Evolutionary conservation across 2,797 vertebrate species (phyloP).

Genomic region (Helarctos malayanus): DNA sequence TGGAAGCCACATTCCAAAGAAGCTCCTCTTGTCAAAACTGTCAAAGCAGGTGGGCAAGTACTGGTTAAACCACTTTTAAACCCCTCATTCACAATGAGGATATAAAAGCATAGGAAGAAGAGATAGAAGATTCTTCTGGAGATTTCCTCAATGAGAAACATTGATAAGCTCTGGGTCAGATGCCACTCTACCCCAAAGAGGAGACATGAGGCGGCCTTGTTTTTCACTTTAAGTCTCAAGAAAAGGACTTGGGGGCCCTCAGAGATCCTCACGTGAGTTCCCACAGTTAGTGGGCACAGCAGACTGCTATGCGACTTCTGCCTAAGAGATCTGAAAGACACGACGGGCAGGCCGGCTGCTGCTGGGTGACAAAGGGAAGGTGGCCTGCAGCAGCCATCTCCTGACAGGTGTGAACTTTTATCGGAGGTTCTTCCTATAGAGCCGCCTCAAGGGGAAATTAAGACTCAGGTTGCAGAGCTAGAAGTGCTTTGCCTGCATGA

Average conservation of each 20-base stretch:
- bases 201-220: neutral
- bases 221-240: neutral
- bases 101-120: neutral
- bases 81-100: neutral
- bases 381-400: neutral
- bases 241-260: neutral
- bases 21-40: neutral
- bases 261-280: neutral
- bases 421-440: neutral
- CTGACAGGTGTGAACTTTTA: neutral
- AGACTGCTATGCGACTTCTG: neutral
- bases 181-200: neutral
- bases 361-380: accelerated
- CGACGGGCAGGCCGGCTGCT: neutral
- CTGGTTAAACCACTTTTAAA: neutral
- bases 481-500: neutral
- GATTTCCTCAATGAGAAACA: neutral
- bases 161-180: neutral
- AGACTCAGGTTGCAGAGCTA: neutral
- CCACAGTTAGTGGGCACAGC: too few species aligned
- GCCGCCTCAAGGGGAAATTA: neutral
- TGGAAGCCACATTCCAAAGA: neutral
- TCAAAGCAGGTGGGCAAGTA: neutral
- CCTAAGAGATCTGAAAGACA: neutral
- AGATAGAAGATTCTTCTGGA: neutral